Base-by-base conservation (phyloP, 2,888 invertebrate species). In the Pseudococcus longispinus region DNA sequence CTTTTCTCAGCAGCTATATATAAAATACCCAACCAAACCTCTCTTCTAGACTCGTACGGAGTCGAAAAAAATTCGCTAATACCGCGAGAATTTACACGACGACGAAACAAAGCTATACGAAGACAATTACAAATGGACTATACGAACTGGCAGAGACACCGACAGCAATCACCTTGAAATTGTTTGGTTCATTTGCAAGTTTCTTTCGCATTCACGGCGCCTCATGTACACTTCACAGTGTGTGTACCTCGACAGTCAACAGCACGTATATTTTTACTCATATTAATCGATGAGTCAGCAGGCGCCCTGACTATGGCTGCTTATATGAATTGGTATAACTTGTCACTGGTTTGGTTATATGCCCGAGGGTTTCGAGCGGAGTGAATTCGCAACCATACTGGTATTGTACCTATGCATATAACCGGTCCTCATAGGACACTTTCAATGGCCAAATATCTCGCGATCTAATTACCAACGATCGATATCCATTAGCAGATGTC, bases 51-150 rank as follows among this genome's bases (percentile, higher is more conserved):
- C 13, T 60, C 55, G 11, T 60, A 20, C 15, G 15, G 23, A 23
- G 6, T 15, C 18, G 2, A 29, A 3, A 29, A 29, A 70, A 26
- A 65, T 15, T 26, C 65, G 13, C 23, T 26, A 65, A 65, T 26
- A 65, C 8, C 65, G 23, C 18, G 29, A 18, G 29, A 70, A 70
- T 70, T 29, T 70, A 70, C 18, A 29, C 18, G 18, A 26, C 70
- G 37, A 60, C 60, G 20, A 23, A 60, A 60, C 60, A 60, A 60
- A 23, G 23, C 70, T 0, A n/a, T n/a, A 29, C 70, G 70, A 70
- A 70, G 15, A 70, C 70, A 70, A 70, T 70, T 70, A 70, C 29
- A 70, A 70, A 70, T 29, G 29, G 29, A 70, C 70, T 60, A 60
- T 9, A 60, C 0, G 23, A 9, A 1, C 23, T 23, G 37, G 1